A percentile compares a stretch with the other conserved stretches of the same genome.
Conservation (phyloP, 2,888 invertebrate species). For the Meteorus cinctellus region DNA sequence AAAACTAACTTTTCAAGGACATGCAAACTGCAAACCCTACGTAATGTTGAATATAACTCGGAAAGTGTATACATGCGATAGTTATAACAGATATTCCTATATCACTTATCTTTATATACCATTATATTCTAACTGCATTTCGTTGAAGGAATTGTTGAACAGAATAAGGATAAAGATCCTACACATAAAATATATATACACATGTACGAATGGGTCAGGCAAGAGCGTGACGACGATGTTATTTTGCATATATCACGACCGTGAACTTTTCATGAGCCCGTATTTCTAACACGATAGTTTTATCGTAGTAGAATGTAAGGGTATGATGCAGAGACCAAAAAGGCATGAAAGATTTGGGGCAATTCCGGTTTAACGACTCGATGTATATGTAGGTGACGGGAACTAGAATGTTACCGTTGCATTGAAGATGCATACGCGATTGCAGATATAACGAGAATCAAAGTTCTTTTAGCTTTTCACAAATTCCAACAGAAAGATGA, state of each 20-base stretch:
- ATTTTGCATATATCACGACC: conserved; percentile 57
- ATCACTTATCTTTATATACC: conserved; percentile 9
- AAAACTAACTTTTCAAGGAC: conserved; percentile 1
- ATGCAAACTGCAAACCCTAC: not conserved
- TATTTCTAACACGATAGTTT: not conserved
- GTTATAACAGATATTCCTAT: not conserved
- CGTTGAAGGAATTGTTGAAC: conserved; percentile 19
- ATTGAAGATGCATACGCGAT: conserved; percentile 6
- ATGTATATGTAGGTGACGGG: not conserved
- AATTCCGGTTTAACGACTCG: conserved; percentile 24
- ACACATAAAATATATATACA: not conserved
- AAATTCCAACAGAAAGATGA: not conserved
- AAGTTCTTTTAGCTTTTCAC: not conserved
- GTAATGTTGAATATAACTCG: conserved; percentile 5
- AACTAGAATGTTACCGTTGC: conserved; percentile 3
- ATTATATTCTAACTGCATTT: conserved; percentile 34
- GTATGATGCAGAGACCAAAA: not conserved
- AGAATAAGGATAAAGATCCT: conserved; percentile 35
- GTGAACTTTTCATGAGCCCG: conserved; percentile 50
- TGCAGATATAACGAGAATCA: not conserved
- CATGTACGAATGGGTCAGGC: conserved; percentile 37
- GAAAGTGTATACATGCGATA: not conserved
- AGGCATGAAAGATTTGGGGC: conserved; percentile 21
- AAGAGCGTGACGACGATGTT: conserved; percentile 49
- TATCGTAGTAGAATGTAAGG: not conserved